phyloP scores from a whole-genome alignment of 2,888 invertebrate genomes.

The Tiliacea citrago region DNA sequence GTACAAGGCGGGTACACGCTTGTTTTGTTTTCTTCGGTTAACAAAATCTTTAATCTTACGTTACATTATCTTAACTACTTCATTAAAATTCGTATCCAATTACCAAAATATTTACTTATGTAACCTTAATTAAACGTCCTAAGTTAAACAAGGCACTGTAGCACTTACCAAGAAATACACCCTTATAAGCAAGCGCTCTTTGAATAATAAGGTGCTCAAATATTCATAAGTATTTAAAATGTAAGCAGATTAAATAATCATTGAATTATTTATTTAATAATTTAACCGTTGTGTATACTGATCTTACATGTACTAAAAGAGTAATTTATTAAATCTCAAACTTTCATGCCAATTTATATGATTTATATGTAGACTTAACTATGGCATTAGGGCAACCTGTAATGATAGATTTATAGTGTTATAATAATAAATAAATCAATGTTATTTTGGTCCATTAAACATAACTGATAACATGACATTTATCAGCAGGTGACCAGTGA shows the following conservation, averaged over 20 bases:
- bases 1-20: not conserved
- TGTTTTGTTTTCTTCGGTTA: slow-evolving; percentile 8
- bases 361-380: too few species aligned
- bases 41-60: slow-evolving; percentile 11
- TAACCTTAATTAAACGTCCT: slow-evolving; percentile 42
- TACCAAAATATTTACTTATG: slow-evolving; percentile 28
- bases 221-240: slow-evolving; percentile 55
- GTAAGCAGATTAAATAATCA: slow-evolving; percentile 57
- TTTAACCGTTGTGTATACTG: slow-evolving; percentile 31
- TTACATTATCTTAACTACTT: not conserved
- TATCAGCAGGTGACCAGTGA: too few species aligned
- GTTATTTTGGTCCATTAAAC: too few species aligned
- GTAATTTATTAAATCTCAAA: not conserved
- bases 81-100: slow-evolving; percentile 25
- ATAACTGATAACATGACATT: too few species aligned
- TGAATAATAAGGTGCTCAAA: slow-evolving; percentile 53
- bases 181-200: slow-evolving; percentile 20
- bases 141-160: slow-evolving; percentile 11
- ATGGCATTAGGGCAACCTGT: too few species aligned
- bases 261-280: slow-evolving; percentile 59
- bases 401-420: too few species aligned
- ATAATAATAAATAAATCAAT: too few species aligned
- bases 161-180: slow-evolving; percentile 31
- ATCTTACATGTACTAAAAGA: not conserved
- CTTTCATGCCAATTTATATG: not conserved